Conservation (phyloP, 2,797 vertebrate species). For the Hemibagrus guttatus region DNA sequence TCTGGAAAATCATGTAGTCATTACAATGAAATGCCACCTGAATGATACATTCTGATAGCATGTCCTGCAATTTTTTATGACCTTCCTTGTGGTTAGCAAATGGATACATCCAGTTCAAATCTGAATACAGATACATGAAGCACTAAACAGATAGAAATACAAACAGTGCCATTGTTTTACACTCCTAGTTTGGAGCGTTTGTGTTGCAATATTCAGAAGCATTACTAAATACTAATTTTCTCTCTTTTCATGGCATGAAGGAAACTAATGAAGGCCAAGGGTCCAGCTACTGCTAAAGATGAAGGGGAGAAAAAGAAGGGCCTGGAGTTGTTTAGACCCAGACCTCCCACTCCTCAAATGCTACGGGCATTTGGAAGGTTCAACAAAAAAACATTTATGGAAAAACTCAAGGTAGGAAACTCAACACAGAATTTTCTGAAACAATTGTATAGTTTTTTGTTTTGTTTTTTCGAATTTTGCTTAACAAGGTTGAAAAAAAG, state of each 20-base stretch:
- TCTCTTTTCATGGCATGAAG: constrained; percentile 55
- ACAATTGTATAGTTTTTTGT: not conserved
- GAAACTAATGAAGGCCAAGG: constrained; percentile 75
- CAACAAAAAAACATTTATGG: constrained; percentile 52
- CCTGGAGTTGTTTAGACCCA: constrained; percentile 60
- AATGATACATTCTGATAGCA: not conserved
- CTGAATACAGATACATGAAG: not conserved
- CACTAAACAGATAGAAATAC: not conserved
- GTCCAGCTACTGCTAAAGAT: constrained; percentile 55
- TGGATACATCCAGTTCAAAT: not conserved
- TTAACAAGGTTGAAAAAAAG: not conserved
- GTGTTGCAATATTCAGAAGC: not conserved
- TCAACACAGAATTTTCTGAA: not conserved
- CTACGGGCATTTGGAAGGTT: constrained; percentile 60
- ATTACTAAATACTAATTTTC: not conserved
- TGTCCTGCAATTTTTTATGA: not conserved
- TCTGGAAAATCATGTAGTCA: not conserved
- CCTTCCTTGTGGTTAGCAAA: not conserved
- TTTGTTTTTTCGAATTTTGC: no score
- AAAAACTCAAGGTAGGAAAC: constrained; percentile 56
- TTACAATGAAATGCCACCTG: not conserved
- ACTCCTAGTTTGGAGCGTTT: not conserved
- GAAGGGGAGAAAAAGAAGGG: constrained; percentile 68
- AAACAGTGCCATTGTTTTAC: not conserved
- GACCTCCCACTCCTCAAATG: constrained; percentile 73